These are phyloP conservation scores for Spongia lamella DNA, from an alignment of 37 sponge, comb jelly and placozoan genomes.

Conservation along the genomic window DNA sequence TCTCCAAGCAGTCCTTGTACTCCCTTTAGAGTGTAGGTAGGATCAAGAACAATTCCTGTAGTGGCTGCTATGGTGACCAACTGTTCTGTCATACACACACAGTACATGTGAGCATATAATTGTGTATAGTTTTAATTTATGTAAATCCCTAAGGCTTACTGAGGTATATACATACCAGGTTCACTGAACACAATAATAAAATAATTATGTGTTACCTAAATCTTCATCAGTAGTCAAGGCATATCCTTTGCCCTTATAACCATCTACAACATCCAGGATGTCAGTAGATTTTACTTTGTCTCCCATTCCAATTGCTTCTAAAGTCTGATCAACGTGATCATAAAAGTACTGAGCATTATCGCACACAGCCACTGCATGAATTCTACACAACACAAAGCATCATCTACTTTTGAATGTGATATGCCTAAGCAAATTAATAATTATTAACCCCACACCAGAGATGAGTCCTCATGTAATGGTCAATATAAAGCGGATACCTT, in stretches of 20 bases:
- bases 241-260: conserved; percentile 33
- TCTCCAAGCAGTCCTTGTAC: conserved; percentile 78
- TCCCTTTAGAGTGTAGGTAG: conserved; percentile 79
- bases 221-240: conserved; percentile 70
- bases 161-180: no score
- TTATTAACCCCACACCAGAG: no score
- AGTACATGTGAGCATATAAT: no score
- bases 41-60: conserved; percentile 83
- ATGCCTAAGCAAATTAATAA: no score
- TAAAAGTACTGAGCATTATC: conserved; percentile 83
- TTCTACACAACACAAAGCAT: conserved; percentile 41
- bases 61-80: conserved; percentile 33
- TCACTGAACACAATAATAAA: no score
- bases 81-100: conserved; percentile 8
- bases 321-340: conserved; percentile 40
- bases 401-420: no score
- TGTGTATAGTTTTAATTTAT: no score
- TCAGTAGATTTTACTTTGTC: conserved; percentile 7
- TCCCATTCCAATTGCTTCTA: conserved; percentile 42
- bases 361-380: conserved; percentile 86
- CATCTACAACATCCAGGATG: conserved; percentile 34
- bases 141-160: no score
- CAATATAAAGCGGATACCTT: no score
- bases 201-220: conserved; percentile 34
- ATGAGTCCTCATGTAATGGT: no score